These are phyloP conservation scores for Erythrolamprus reginae DNA, from an alignment of 2,113 vertebrate species.

Conservation along the genomic window DNA sequence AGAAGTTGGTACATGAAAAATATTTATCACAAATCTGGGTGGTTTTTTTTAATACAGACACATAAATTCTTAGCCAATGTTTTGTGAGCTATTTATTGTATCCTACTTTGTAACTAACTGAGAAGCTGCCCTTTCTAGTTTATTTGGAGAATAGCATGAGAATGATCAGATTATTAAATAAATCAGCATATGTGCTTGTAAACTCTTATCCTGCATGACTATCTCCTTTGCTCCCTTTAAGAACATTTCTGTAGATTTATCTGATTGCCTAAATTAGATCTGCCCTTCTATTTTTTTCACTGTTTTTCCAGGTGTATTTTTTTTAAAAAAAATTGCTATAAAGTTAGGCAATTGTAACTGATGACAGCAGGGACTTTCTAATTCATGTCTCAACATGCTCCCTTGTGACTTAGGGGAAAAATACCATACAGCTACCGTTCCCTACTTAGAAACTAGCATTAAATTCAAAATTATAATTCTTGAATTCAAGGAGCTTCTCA, in stretches of 20 bases:
- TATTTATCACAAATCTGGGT: neutral
- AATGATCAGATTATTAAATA: fast-evolving
- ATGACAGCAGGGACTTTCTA: neutral
- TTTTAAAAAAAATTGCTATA: neutral
- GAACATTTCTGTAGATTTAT: neutral
- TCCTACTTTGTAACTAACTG: neutral
- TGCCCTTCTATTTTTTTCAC: neutral
- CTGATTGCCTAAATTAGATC: neutral
- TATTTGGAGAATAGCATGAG: neutral
- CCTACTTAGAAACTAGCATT: neutral
- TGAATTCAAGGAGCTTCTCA: neutral
- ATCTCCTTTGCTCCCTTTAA: neutral
- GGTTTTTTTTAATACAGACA: neutral
- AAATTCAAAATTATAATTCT: neutral
- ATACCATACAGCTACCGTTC: neutral
- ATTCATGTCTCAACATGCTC: neutral
- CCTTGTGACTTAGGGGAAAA: neutral
- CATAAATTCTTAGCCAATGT: neutral
- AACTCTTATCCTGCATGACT: neutral
- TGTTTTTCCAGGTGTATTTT: neutral
- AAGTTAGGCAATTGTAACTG: neutral
- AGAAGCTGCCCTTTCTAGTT: neutral
- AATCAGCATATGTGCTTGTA: neutral
- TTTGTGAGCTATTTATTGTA: neutral
- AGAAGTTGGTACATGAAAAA: neutral